Evolutionary conservation across 2,113 vertebrate species (phyloP).

Genomic region (Rhagologus leucostigma): DNA sequence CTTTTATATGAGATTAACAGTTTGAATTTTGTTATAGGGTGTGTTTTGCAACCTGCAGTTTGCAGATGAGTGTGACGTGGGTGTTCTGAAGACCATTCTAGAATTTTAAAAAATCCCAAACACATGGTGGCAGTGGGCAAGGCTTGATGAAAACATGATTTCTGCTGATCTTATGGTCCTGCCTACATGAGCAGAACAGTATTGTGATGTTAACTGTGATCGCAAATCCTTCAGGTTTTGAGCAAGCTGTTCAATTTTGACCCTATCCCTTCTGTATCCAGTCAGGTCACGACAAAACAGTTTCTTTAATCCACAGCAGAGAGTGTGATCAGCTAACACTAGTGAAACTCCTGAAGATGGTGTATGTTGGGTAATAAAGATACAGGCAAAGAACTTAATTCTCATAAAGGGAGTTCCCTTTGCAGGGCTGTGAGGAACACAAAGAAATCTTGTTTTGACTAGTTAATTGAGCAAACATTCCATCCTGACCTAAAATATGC

Average conservation of each 20-base stretch:
- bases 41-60: background rate
- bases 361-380: background rate
- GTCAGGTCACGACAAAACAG: background rate
- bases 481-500: constrained; percentile 57
- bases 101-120: background rate
- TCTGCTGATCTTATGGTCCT: background rate
- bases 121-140: background rate
- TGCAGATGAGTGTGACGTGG: background rate
- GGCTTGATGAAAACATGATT: background rate
- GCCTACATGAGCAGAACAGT: background rate
- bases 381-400: background rate
- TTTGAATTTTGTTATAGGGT: background rate
- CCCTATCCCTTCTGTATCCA: background rate
- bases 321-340: background rate
- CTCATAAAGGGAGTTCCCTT: constrained; percentile 26
- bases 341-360: background rate
- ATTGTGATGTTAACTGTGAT: background rate
- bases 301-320: background rate
- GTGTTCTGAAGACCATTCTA: background rate
- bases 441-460: constrained; percentile 62
- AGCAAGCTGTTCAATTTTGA: background rate
- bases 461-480: constrained; percentile 63
- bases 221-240: background rate
- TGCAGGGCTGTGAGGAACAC: background rate
- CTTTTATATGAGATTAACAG: background rate